Base-by-base conservation (phyloP, 2,888 invertebrate genomes). In the Ennomos quercinarius region DNA sequence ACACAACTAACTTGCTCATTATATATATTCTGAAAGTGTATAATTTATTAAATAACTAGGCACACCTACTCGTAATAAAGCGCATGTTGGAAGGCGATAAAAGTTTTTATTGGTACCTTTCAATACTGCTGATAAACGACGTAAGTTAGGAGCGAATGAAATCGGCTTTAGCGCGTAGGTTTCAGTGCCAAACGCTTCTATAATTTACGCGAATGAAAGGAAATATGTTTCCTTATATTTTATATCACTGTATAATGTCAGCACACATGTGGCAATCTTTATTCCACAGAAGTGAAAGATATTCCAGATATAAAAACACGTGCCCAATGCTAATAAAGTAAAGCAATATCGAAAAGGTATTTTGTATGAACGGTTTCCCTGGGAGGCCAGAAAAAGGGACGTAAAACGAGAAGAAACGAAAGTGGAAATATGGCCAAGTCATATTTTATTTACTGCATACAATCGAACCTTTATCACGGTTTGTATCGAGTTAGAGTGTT, bases 361-460 rank as follows among this genome's bases (percentile, higher is more conserved):
- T 90, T 91, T 90, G 87, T 90, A 89, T 86, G 88, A 89, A 89
- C 86, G 87, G 82, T 88, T 89, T 88, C 82, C 82, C 78, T 78
- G 80, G 73, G 84, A 86, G 80, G 83, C 86, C 84, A 87, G 83
- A 88, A 87, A 88, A 88, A 84, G 80, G 88, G 85, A 79, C 84
- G 86, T 90, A 91, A 91, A 88, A 88, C 76, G 80, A 74, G 81
- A 86, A 88, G 86, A 89, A 89, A 87, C 87, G 87, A 89, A 90
- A 86, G 88, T 87, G 86, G 88, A 91, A 90, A 89, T 89, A 91
- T 89, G 88, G 84, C 81, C 86, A 86, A 89, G 88, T 89, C 88
- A 91, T 93, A 91, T 92, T 90, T 92, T 93, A 92, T 93, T 92
- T 92, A 91, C 91, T 90, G 87, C 87, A 89, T 86, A 90, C 91